Base-by-base conservation (phyloP, 2,888 invertebrate genomes). In the Luperina testacea region DNA sequence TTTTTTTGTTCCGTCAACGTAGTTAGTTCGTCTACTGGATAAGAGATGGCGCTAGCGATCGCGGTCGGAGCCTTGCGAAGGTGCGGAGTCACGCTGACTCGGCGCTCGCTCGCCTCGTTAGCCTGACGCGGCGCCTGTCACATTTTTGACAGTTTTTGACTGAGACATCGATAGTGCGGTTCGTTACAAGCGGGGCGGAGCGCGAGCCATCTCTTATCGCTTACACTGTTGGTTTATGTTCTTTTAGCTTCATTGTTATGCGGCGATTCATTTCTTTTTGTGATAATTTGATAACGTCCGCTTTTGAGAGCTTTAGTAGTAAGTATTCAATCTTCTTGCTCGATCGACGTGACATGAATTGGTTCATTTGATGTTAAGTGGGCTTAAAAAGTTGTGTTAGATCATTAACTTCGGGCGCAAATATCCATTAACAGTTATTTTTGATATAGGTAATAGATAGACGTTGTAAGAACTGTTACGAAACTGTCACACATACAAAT, bases 91-190 rank as follows among this genome's bases (percentile, higher is more conserved):
- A 96, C 88, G 87, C 82, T 94, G 94, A 95, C 93, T 85, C 86
- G 90, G 82, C 89, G 86, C 87, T 91, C 92, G 94, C 94, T 90
- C 94, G 95, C 90, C 96, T 96, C 96, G 97, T 96, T 96, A 96
- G 94, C 90, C 95, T 93, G 95, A 96, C 96, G 94, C 95, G 95
- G 94, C 95, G 95, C 94, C 95, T 95, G 96, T 96, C 97, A 96
- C 88, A 93, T 94, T 95, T 96, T 95, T 96, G 96, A 96, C 96
- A 96, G 96, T 95, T 95, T 95, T 94, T 95, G 96, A 97, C 96
- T 96, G 95, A 96, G 97, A 96, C 97, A 96, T 96, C 96, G 96
- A 96, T 96, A 95, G 92, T 93, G 92, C 94, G 94, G 94, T 94
- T 94, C 95, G 96, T 96, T 96, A 95, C 94, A 92, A 93, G 90